Evolutionary conservation across 2,797 vertebrate species (phyloP).

Genomic region (Malurus leucopterus): DNA sequence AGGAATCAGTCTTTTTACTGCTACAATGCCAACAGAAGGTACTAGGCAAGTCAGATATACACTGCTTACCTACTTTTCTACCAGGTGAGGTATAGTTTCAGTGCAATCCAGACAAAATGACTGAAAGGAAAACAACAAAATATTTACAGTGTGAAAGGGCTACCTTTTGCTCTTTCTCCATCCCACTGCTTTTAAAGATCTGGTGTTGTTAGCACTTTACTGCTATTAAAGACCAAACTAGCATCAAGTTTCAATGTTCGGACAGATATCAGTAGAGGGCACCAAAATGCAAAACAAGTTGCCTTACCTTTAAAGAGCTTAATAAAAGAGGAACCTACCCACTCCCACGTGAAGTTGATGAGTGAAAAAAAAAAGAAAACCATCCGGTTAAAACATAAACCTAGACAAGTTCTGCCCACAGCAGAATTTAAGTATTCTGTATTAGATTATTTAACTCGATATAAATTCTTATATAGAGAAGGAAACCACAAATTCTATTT

Average conservation of each 20-base stretch:
- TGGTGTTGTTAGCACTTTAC: neutral
- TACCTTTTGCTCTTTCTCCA: neutral
- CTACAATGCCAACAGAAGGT: neutral
- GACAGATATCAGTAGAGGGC: neutral
- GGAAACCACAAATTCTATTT: neutral
- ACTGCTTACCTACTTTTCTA: neutral
- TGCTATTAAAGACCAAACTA: neutral
- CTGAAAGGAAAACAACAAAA: neutral
- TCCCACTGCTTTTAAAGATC: neutral
- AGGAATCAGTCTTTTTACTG: neutral
- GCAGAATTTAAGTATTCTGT: accelerated
- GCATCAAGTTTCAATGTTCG: neutral
- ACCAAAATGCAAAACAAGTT: neutral
- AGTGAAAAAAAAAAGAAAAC: neutral
- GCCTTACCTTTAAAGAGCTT: neutral
- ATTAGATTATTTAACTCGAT: neutral
- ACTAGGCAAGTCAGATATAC: neutral
- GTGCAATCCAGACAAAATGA: neutral
- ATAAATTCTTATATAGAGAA: neutral
- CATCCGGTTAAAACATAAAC: neutral
- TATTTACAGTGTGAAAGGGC: neutral
- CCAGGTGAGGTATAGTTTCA: neutral
- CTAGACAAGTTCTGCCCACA: neutral
- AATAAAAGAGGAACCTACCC: neutral
- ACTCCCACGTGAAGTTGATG: neutral